Percentiles rank a stretch among this genome's conserved stretches.
Conservation (phyloP, 2,888 invertebrate genomes). For the Rhamphomyia laevipes region DNA sequence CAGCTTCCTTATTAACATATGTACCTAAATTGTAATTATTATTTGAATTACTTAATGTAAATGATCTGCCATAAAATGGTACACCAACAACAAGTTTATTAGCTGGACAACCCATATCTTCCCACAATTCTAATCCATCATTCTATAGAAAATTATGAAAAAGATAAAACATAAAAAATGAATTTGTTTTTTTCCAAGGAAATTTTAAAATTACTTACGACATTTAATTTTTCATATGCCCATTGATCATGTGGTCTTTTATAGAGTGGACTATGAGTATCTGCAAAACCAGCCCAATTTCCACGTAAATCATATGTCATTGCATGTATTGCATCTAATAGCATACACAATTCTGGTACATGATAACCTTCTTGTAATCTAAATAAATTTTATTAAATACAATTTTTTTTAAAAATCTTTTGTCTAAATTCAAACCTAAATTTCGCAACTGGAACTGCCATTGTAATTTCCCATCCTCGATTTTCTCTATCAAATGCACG, state of each 20-base stretch:
- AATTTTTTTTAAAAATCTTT: too few relatives aligned
- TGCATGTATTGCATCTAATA: constrained; percentile 69
- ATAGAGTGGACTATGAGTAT: constrained; percentile 77
- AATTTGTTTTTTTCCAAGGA: neutral
- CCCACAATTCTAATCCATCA: constrained; percentile 79
- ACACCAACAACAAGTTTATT: constrained; percentile 80
- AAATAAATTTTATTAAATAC: constrained; percentile 36
- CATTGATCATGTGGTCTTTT: constrained; percentile 78
- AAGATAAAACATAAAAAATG: too few relatives aligned
- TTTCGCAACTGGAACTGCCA: constrained; percentile 79
- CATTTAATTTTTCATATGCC: constrained; percentile 81
- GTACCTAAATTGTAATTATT: constrained; percentile 74
- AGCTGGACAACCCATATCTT: constrained; percentile 75
- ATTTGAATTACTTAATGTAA: constrained; percentile 68
- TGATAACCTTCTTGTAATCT: constrained; percentile 81
- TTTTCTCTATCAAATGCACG: constrained; percentile 64
- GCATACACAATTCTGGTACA: constrained; percentile 78
- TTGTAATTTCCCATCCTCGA: constrained; percentile 76
- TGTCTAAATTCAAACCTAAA: constrained; percentile 41
- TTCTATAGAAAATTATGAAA: constrained; percentile 47
- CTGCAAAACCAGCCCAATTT: constrained; percentile 86
- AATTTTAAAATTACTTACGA: constrained; percentile 56
- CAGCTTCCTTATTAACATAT: constrained; percentile 82
- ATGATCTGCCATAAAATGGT: constrained; percentile 81
- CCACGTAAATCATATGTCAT: constrained; percentile 80